Percentiles rank a stretch among this genome's conserved stretches.
These are phyloP conservation scores for Chaetodon auriga DNA, from an alignment of 2,113 vertebrate species.

Conservation along the genomic window DNA sequence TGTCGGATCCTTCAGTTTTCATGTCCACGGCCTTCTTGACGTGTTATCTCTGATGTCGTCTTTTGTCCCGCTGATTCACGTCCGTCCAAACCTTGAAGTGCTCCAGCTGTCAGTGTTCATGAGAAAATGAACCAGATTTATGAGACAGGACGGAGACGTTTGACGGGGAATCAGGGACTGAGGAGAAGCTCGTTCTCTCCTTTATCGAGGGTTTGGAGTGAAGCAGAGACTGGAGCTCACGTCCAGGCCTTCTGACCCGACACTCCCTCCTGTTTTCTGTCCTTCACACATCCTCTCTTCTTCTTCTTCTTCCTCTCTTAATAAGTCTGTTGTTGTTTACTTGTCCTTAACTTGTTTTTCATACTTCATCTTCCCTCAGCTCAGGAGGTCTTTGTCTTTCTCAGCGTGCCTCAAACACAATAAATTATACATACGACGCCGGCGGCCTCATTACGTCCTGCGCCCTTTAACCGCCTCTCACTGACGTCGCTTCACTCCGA, in stretches of 20 bases:
- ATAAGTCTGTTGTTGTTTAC: slow-evolving; percentile 36
- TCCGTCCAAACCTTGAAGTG: no score
- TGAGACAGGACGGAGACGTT: background rate
- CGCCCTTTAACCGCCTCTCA: slow-evolving; percentile 9
- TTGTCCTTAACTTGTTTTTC: slow-evolving; percentile 1
- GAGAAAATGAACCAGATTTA: background rate
- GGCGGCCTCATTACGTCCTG: slow-evolving; percentile 32
- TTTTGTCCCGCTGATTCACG: no score
- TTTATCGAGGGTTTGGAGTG: background rate
- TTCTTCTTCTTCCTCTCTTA: background rate
- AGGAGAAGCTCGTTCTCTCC: background rate
- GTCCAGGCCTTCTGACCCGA: background rate
- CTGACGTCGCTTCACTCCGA: background rate
- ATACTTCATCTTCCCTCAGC: background rate
- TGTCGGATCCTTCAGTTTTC: no score
- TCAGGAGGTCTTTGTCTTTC: background rate
- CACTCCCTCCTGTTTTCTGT: background rate
- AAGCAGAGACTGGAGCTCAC: fast-evolving
- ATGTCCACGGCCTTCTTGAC: no score
- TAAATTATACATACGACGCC: slow-evolving; percentile 47
- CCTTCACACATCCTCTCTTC: background rate
- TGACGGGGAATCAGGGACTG: background rate
- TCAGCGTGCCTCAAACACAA: background rate
- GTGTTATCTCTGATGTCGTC: no score
- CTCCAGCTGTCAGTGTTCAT: background rate